A percentile compares a stretch with the other conserved stretches of the same genome.
Evolutionary conservation across 2,113 vertebrate genomes (phyloP).

Genomic region (Gallinago jamesoni): DNA sequence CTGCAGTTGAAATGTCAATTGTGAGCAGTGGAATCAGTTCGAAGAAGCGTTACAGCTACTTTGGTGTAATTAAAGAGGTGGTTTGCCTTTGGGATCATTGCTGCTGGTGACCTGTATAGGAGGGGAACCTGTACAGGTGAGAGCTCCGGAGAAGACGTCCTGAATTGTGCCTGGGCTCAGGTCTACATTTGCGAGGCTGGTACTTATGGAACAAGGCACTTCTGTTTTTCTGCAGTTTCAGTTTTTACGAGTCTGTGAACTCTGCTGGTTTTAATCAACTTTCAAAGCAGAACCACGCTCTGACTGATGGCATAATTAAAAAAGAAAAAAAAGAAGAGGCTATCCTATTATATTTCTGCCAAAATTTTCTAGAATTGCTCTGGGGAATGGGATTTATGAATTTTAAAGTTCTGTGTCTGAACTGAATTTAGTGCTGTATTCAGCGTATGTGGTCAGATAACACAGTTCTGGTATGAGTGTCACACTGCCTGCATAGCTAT

Average conservation of each 20-base stretch:
- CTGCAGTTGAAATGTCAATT: not conserved
- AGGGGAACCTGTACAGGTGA: not conserved
- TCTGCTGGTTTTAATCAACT: not conserved
- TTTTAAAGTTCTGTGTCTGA: not conserved
- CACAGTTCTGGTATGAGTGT: not conserved
- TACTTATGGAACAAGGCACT: not conserved
- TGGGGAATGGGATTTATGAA: not conserved
- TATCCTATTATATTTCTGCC: not conserved
- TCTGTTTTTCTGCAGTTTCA: not conserved
- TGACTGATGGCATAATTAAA: not conserved
- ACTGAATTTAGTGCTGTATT: not conserved
- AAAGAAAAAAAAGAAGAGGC: not conserved
- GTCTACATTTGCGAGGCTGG: not conserved
- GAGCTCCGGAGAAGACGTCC: not conserved
- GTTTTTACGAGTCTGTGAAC: not conserved
- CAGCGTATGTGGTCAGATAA: not conserved
- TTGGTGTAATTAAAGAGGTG: not conserved
- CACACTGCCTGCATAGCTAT: fast-evolving
- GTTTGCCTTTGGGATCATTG: not conserved
- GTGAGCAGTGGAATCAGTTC: not conserved
- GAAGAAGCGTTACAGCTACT: not conserved
- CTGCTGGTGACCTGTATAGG: not conserved
- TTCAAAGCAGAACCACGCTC: not conserved
- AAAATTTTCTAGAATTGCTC: not conserved
- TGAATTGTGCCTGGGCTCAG: not conserved